A percentile compares a stretch with the other conserved stretches of the same genome.
These are phyloP conservation scores for Melanotaenia duboulayi DNA, from an alignment of 2,113 vertebrate species.

Conservation along the genomic window DNA sequence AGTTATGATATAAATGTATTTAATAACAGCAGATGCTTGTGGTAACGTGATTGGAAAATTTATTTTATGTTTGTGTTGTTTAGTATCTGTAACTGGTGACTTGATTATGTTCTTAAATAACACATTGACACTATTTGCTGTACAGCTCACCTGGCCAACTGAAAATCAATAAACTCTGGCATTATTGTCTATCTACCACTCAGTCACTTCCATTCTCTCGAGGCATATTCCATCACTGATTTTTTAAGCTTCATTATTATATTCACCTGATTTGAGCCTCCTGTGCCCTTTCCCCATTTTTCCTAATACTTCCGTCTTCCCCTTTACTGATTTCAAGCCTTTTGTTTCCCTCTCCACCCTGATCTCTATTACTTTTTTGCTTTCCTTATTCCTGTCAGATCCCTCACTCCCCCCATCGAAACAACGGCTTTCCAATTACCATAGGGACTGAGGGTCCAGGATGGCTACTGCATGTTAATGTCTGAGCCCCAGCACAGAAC, in stretches of 20 bases:
- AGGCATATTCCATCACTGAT: conserved; percentile 26
- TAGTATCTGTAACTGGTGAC: conserved; percentile 15
- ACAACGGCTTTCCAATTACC: conserved; percentile 85
- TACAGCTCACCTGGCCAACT: conserved; percentile 13
- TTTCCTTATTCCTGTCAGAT: conserved; percentile 27
- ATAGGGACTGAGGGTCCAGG: conserved; percentile 68
- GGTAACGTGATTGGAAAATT: not conserved
- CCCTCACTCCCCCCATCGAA: conserved; percentile 48
- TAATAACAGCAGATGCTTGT: not conserved
- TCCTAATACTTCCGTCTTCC: conserved; percentile 6
- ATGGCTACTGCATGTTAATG: conserved; percentile 80
- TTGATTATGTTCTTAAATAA: conserved; percentile 8
- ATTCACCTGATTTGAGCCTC: conserved; percentile 33
- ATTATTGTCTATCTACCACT: not conserved
- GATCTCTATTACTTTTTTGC: conserved; percentile 47
- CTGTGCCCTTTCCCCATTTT: conserved; percentile 32
- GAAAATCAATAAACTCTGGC: not conserved
- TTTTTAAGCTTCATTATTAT: conserved; percentile 39
- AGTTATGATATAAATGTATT: not conserved
- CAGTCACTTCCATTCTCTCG: conserved; percentile 5
- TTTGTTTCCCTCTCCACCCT: conserved; percentile 44
- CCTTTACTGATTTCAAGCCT: conserved; percentile 25
- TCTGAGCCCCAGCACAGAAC: conserved; percentile 45
- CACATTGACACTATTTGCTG: conserved; percentile 6
- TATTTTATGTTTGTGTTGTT: not conserved